Conservation (phyloP, 2,113 vertebrate genomes). For the Lepisosteus osseus region DNA sequence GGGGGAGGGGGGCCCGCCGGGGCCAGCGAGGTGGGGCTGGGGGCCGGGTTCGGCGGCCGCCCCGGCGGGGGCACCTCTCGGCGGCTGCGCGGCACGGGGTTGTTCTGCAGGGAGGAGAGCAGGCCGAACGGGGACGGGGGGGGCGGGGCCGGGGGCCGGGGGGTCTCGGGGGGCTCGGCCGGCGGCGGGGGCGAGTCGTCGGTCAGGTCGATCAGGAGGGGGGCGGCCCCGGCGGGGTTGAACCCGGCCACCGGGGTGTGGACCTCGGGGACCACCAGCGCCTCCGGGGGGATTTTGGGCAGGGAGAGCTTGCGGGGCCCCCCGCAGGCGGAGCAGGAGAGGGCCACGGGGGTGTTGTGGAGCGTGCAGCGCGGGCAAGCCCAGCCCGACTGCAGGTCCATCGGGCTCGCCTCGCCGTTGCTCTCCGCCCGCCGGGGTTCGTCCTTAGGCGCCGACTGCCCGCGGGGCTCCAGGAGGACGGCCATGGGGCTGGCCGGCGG, state of each 20-base stretch:
- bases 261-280: conserved; percentile 90
- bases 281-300: conserved; percentile 94
- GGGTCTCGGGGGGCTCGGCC: conserved; percentile 60
- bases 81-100: conserved; percentile 88
- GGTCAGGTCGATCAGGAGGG: conserved; percentile 66
- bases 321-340: conserved; percentile 90
- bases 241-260: conserved; percentile 79
- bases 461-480: conserved; percentile 69
- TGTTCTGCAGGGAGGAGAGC: conserved; percentile 86
- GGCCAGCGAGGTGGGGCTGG: conserved; percentile 58
- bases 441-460: conserved; percentile 54
- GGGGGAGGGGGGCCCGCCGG: conserved; percentile 42
- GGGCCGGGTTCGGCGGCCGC: conserved; percentile 53
- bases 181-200: conserved; percentile 59
- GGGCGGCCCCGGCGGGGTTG: conserved; percentile 46
- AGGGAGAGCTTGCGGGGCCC: conserved; percentile 91
- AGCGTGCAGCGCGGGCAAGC: conserved; percentile 91
- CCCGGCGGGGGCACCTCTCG: conserved; percentile 85
- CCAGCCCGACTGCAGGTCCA: conserved; percentile 66
- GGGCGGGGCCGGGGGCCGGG: conserved; percentile 41
- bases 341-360: conserved; percentile 84
- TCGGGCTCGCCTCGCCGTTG: conserved; percentile 48
- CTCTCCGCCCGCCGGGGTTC: conserved; percentile 52
- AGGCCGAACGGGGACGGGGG: conserved; percentile 62
- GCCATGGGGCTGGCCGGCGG: conserved; percentile 35